These are phyloP conservation scores for Lycodopsis pacificus DNA, from an alignment of 2,797 vertebrate species.

Conservation along the genomic window DNA sequence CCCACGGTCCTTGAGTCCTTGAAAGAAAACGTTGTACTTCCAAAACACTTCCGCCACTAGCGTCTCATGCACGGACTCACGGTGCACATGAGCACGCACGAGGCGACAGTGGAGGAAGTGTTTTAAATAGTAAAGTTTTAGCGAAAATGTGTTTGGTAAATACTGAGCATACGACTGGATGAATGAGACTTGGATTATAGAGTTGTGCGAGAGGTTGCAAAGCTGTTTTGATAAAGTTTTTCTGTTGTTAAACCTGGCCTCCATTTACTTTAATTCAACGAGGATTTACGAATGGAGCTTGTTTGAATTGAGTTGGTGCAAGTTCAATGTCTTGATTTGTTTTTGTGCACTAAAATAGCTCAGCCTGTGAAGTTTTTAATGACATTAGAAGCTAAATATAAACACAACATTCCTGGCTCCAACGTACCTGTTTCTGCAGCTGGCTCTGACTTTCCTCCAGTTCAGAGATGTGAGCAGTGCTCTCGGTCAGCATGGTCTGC, in stretches of 20 bases:
- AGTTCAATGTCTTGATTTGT: not conserved
- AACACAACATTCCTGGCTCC: not conserved
- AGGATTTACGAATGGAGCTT: not conserved
- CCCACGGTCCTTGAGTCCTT: not conserved
- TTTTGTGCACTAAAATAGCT: not conserved
- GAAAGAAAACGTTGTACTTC: not conserved
- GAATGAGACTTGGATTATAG: not conserved
- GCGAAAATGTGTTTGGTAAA: too few species aligned
- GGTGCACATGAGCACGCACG: too few species aligned
- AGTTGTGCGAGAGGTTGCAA: not conserved
- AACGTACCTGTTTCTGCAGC: conserved; percentile 89
- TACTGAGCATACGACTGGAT: too few species aligned
- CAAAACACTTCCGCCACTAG: too few species aligned
- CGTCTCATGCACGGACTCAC: too few species aligned
- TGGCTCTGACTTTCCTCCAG: conserved; percentile 92
- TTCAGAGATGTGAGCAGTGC: conserved; percentile 88
- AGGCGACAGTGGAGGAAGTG: too few species aligned
- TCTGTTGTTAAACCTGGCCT: not conserved
- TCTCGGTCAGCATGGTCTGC: conserved; percentile 93
- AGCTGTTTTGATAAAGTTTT: not conserved
- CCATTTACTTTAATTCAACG: not conserved
- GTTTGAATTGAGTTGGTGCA: not conserved
- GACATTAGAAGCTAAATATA: not conserved
- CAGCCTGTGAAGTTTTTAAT: not conserved
- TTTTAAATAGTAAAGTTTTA: too few species aligned